Conservation (phyloP, 2,113 vertebrate species). For the Myrmecophaga tridactyla region DNA sequence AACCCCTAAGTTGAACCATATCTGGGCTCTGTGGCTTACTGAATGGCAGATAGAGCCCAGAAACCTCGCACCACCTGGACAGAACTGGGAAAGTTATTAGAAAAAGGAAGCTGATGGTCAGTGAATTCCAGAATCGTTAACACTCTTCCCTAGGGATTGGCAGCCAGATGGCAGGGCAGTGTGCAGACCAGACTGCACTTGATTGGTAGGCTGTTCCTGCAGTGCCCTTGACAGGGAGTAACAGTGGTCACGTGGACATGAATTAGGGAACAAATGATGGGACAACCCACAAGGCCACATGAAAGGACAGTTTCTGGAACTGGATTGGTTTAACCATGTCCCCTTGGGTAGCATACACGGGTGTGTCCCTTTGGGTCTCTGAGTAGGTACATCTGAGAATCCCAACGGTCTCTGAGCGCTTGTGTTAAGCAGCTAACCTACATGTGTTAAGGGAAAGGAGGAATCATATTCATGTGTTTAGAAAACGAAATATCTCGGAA, state of each 20-base stretch:
- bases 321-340: neutral
- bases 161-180: neutral
- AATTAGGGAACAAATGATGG: neutral
- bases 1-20: neutral
- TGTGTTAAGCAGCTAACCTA: neutral
- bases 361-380: neutral
- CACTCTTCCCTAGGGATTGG: neutral
- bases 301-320: neutral
- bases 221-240: neutral
- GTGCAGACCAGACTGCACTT: too few relatives aligned
- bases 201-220: neutral
- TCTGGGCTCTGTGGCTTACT: neutral
- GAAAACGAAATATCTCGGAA: neutral
- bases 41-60: neutral
- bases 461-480: neutral
- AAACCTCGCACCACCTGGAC: neutral
- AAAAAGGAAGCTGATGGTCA: neutral
- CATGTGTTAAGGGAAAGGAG: neutral
- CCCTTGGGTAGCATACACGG: neutral
- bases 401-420: neutral
- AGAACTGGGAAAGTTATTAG: neutral
- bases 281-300: neutral
- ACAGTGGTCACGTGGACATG: neutral
- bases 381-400: neutral
- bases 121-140: neutral